These are phyloP conservation scores for Paramormyrops hopkinsi DNA, from an alignment of 2,797 vertebrate species.

Conservation along the genomic window DNA sequence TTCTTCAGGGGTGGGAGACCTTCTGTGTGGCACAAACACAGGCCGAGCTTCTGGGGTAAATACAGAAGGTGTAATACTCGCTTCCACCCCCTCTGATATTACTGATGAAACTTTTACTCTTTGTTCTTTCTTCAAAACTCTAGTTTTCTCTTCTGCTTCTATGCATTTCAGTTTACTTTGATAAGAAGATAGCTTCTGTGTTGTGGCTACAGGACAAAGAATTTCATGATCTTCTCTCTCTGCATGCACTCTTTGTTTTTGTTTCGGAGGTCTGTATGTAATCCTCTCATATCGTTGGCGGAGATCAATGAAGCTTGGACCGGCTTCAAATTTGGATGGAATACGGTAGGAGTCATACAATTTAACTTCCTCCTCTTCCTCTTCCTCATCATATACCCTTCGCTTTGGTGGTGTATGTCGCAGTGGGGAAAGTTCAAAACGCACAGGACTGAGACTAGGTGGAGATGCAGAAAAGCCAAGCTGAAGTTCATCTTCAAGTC, in stretches of 20 bases:
- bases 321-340: constrained; percentile 81
- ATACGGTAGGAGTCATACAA: constrained; percentile 84
- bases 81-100: constrained; percentile 62
- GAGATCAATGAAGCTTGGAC: constrained; percentile 80
- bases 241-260: constrained; percentile 80
- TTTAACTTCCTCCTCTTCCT: constrained; percentile 60
- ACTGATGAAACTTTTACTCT: constrained; percentile 60
- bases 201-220: constrained; percentile 74
- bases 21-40: constrained; percentile 68
- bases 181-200: constrained; percentile 77
- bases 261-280: constrained; percentile 71
- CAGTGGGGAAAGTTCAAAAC: constrained; percentile 85
- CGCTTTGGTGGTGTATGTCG: constrained; percentile 72
- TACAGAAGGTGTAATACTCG: constrained; percentile 47
- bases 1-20: constrained; percentile 68
- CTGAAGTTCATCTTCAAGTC: constrained; percentile 88
- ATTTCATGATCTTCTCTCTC: constrained; percentile 89
- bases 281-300: constrained; percentile 81
- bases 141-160: constrained; percentile 81
- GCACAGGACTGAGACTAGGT: constrained; percentile 86
- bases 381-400: constrained; percentile 57
- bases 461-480: constrained; percentile 92
- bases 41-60: constrained; percentile 75
- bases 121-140: constrained; percentile 66
- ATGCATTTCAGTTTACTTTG: constrained; percentile 81